A percentile compares a stretch with the other conserved stretches of the same genome.
phyloP scores from a whole-genome alignment of 2,113 vertebrate species.

The Cochlearius cochlearius region DNA sequence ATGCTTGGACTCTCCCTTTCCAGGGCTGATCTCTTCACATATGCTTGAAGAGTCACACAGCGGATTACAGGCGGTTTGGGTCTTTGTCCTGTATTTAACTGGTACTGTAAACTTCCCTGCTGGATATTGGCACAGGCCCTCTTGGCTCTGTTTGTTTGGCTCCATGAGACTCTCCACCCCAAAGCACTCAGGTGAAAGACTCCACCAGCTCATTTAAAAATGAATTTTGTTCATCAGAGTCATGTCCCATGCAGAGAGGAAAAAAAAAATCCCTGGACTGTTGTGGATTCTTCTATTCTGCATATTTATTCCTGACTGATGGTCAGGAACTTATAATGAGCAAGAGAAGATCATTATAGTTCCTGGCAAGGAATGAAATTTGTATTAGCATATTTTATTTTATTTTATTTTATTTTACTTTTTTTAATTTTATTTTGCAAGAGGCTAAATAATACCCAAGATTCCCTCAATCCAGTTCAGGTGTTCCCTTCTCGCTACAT shows the following conservation, averaged over 20 bases:
- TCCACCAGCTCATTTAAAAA: background rate
- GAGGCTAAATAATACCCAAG: background rate
- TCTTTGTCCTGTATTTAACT: background rate
- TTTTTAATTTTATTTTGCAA: background rate
- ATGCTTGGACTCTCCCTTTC: rapidly evolving
- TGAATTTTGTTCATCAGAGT: background rate
- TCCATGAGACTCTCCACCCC: background rate
- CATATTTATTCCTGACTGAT: background rate
- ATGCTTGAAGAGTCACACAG: background rate
- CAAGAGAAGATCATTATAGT: background rate
- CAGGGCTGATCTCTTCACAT: background rate
- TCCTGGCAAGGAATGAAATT: background rate
- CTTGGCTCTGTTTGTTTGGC: background rate
- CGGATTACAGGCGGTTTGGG: background rate
- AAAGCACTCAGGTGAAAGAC: background rate
- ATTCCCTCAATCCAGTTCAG: background rate
- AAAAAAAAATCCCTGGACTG: background rate
- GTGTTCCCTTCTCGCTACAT: background rate
- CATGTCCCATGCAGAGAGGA: background rate
- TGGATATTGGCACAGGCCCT: background rate
- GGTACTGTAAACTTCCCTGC: background rate
- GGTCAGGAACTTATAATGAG: background rate
- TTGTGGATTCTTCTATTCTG: background rate
- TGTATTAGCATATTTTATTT: background rate
- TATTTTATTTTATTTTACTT: background rate